Conservation (phyloP, 2,888 invertebrate genomes). For the Tachina grossa region DNA sequence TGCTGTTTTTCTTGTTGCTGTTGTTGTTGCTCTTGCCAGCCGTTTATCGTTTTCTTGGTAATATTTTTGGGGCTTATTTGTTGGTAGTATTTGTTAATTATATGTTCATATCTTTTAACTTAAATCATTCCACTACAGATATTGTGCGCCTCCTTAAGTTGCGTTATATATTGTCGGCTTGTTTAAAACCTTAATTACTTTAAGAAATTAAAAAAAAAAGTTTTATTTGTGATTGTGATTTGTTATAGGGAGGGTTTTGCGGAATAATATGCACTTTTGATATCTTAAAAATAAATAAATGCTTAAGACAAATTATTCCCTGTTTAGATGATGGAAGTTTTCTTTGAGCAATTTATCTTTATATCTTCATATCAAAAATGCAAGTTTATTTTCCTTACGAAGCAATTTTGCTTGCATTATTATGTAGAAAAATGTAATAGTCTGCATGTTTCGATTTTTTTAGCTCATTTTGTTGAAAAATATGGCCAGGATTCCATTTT, state of each 20-base stretch:
- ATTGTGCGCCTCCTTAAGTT: background rate
- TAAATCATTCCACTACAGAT: slow-evolving; percentile 38
- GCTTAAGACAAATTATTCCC: no score
- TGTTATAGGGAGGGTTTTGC: background rate
- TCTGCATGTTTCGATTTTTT: no score
- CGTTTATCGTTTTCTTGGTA: slow-evolving; percentile 53
- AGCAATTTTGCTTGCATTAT: no score
- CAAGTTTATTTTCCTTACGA: no score
- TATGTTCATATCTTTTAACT: slow-evolving; percentile 46
- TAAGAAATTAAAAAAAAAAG: slow-evolving; percentile 18
- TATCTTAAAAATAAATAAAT: no score
- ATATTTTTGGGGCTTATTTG: background rate
- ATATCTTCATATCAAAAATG: no score
- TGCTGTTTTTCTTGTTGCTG: background rate
- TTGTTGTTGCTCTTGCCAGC: background rate
- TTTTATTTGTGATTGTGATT: slow-evolving; percentile 38
- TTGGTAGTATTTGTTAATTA: slow-evolving; percentile 65
- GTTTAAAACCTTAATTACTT: slow-evolving; percentile 48
- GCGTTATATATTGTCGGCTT: slow-evolving; percentile 40
- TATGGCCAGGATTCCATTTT: no score
- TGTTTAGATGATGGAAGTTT: no score
- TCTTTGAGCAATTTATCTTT: no score
- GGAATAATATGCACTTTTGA: no score
- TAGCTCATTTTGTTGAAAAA: no score
- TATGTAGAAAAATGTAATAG: no score